These are phyloP conservation scores for Trinectes maculatus DNA, from an alignment of 2,113 vertebrate genomes.

Conservation along the genomic window DNA sequence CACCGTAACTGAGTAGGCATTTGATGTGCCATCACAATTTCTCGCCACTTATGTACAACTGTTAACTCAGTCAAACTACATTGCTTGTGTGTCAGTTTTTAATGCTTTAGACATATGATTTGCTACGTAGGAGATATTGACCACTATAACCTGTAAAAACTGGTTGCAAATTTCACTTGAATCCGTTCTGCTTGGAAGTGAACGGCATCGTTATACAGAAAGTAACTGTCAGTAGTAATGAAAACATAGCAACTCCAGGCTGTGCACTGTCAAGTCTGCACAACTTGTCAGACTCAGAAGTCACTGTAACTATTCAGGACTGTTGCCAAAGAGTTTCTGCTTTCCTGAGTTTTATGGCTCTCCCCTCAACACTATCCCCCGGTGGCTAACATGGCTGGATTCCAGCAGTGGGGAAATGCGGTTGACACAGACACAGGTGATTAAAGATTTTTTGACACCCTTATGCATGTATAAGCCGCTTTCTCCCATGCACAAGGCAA, in stretches of 20 bases:
- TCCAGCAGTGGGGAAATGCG: slow-evolving; percentile 21
- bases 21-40: not conserved
- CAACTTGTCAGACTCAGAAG: not conserved
- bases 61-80: not conserved
- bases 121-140: not conserved
- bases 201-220: not conserved
- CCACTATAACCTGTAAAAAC: not conserved
- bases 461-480: slow-evolving; percentile 69
- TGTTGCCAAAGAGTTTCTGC: slow-evolving; percentile 21
- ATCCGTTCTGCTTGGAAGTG: not conserved
- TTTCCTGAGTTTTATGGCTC: slow-evolving; percentile 8
- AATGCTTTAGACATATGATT: not conserved
- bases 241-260: no score
- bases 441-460: slow-evolving; percentile 63
- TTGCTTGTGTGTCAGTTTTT: not conserved
- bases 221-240: not conserved
- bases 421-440: slow-evolving; percentile 51
- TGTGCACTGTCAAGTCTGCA: not conserved
- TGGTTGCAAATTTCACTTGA: not conserved
- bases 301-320: slow-evolving; percentile 9
- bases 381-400: slow-evolving; percentile 1
- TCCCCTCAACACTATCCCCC: not conserved
- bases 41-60: not conserved
- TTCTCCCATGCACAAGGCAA: slow-evolving; percentile 63
- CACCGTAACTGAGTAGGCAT: not conserved